Percentiles rank a stretch among this genome's conserved stretches.
Conservation (phyloP, 2,113 vertebrate genomes). For the Eurypyga helias region DNA sequence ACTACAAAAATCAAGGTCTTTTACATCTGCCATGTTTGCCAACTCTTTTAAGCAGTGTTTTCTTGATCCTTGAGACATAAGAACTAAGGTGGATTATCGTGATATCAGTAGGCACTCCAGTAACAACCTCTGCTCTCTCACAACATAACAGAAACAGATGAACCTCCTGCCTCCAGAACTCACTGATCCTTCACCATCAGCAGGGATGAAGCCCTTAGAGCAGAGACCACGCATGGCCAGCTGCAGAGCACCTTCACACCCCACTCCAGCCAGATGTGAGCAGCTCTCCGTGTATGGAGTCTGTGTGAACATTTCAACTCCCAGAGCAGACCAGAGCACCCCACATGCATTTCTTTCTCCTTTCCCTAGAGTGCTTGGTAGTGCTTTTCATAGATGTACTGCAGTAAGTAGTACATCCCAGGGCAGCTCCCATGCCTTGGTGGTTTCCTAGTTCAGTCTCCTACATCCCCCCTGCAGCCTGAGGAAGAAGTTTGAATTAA, state of each 20-base stretch:
- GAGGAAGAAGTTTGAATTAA: neutral
- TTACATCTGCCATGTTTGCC: neutral
- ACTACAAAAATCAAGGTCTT: neutral
- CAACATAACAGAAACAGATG: neutral
- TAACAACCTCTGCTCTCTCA: neutral
- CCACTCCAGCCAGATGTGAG: accelerated
- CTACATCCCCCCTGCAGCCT: neutral
- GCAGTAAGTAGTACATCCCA: neutral
- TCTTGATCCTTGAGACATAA: neutral
- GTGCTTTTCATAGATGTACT: neutral
- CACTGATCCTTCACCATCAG: accelerated
- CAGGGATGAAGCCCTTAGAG: neutral
- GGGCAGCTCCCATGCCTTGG: neutral
- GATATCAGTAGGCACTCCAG: neutral
- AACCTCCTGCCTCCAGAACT: neutral
- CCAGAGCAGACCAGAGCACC: neutral
- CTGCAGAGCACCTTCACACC: neutral
- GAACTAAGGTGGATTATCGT: neutral
- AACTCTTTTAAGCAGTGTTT: neutral
- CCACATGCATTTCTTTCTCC: accelerated
- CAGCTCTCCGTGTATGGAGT: accelerated
- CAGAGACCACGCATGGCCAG: accelerated
- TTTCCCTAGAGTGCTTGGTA: neutral
- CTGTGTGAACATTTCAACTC: neutral
- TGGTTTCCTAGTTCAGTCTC: neutral